phyloP scores from a whole-genome alignment of 2,888 invertebrate genomes.

The Polymixis lichenea region DNA sequence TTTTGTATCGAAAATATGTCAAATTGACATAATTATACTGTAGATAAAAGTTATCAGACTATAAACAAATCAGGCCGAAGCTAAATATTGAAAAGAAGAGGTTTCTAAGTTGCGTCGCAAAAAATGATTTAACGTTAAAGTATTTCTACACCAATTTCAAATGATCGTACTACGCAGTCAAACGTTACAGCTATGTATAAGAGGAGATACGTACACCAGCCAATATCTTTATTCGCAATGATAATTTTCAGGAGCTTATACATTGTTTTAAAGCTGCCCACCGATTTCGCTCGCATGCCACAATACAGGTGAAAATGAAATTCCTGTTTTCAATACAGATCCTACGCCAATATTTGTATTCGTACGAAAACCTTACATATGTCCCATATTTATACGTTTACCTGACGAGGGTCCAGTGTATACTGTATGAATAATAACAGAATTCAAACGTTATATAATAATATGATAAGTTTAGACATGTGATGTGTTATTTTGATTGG shows the following conservation, averaged over 20 bases:
- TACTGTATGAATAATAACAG: conserved; percentile 53
- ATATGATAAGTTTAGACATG: conserved; percentile 35
- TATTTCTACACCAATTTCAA: background rate
- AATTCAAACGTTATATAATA: conserved; percentile 33
- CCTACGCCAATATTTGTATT: conserved; percentile 61
- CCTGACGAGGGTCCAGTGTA: conserved; percentile 43
- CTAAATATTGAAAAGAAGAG: no score
- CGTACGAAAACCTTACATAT: conserved; percentile 60
- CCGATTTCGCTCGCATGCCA: conserved; percentile 1
- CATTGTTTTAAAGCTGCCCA: background rate
- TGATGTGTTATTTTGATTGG: conserved; percentile 27
- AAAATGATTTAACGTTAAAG: no score
- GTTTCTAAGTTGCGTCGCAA: background rate
- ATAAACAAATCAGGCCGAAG: no score
- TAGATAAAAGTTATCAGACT: no score
- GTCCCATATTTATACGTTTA: conserved; percentile 53
- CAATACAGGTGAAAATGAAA: conserved; percentile 49
- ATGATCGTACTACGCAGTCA: background rate
- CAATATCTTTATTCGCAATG: background rate
- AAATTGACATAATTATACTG: no score
- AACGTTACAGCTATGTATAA: background rate
- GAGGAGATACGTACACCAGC: background rate
- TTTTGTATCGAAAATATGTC: no score
- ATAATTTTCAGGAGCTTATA: background rate
- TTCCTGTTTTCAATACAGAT: conserved; percentile 51